Evolutionary conservation across 2,113 vertebrate genomes (phyloP).

Genomic region (Phyllopteryx taeniolatus): DNA sequence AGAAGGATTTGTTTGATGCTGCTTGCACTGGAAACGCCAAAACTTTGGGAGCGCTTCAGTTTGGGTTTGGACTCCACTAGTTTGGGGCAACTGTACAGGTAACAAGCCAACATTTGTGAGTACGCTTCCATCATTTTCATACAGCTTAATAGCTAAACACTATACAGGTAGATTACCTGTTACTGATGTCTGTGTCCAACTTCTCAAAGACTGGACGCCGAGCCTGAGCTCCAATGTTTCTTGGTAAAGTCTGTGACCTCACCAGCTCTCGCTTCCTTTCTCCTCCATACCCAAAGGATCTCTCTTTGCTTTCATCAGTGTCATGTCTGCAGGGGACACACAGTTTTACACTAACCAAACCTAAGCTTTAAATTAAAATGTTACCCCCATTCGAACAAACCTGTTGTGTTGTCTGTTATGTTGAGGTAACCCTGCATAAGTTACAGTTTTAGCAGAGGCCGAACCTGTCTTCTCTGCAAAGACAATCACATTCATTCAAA

Average conservation of each 20-base stretch:
- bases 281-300: slow-evolving; percentile 55
- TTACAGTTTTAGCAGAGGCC: slow-evolving; percentile 64
- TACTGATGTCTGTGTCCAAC: slow-evolving; percentile 75
- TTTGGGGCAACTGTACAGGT: slow-evolving; percentile 69
- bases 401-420: slow-evolving; percentile 68
- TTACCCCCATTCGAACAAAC: slow-evolving; percentile 39
- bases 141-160: not conserved
- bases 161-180: slow-evolving; percentile 66
- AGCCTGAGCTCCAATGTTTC: slow-evolving; percentile 79
- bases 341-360: not conserved
- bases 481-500: not conserved
- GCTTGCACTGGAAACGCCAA: slow-evolving; percentile 91
- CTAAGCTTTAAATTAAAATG: not conserved
- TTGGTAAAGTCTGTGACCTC: slow-evolving; percentile 91
- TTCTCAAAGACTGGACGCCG: slow-evolving; percentile 86
- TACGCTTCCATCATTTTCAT: not conserved
- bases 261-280: slow-evolving; percentile 86
- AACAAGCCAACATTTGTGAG: not conserved
- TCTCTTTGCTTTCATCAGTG: slow-evolving; percentile 49
- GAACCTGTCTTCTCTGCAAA: slow-evolving; percentile 76
- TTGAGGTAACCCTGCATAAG: slow-evolving; percentile 63
- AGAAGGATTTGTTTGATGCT: slow-evolving; percentile 97
- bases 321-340: slow-evolving; percentile 49
- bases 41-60: slow-evolving; percentile 93
- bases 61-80: slow-evolving; percentile 83